These are phyloP conservation scores for Carlito syrichta DNA, from an alignment of 2,113 vertebrate species.

Conservation along the genomic window DNA sequence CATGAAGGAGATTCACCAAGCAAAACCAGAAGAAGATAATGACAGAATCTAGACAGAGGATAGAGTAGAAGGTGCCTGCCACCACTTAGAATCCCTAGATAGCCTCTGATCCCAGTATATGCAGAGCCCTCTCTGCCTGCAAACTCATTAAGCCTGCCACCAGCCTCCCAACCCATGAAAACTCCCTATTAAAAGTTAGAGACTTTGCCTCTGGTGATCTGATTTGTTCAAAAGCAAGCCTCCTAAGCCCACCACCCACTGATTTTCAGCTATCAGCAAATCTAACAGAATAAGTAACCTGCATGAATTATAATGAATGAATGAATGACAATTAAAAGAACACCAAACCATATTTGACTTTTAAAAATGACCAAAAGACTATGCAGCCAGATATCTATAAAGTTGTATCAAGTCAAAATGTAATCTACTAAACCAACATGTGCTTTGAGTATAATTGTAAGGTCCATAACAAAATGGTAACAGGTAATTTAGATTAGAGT, in stretches of 20 bases:
- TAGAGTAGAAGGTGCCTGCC: background rate
- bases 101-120: background rate
- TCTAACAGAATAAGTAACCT: background rate
- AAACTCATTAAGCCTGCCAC: background rate
- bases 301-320: too few species aligned
- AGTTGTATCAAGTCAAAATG: background rate
- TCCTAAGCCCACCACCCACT: background rate
- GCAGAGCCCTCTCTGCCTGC: background rate
- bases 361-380: background rate
- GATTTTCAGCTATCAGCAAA: background rate
- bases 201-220: background rate
- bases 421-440: background rate
- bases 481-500: background rate
- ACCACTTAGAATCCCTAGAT: background rate
- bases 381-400: background rate
- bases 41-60: background rate
- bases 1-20: background rate
- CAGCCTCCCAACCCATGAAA: background rate
- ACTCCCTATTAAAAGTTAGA: background rate
- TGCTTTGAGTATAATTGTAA: background rate
- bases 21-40: background rate
- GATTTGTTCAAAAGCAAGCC: background rate
- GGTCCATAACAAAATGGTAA: background rate
- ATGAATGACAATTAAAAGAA: background rate
- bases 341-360: background rate